Evolutionary conservation across 2,888 invertebrate species (phyloP).

Genomic region (Nematopogon swammerdamellus): DNA sequence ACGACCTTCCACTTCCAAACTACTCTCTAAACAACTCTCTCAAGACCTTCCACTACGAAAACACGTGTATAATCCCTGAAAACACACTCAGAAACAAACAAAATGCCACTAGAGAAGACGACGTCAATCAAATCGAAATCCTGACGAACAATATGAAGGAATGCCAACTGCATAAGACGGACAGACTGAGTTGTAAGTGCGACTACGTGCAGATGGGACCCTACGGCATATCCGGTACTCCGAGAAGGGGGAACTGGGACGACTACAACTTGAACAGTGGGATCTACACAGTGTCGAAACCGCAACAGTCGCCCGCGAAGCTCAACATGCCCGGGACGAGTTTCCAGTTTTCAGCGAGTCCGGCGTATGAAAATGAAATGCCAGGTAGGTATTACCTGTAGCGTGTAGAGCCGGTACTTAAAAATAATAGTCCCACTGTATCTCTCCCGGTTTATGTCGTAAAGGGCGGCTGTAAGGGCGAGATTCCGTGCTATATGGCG

Average conservation of each 20-base stretch:
- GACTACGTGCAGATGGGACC: constrained; percentile 48
- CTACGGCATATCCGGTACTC: constrained; percentile 41
- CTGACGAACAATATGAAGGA: constrained; percentile 45
- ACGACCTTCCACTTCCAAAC: constrained; percentile 56
- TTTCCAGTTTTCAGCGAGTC: constrained; percentile 44
- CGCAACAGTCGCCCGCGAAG: constrained; percentile 42
- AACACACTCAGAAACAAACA: constrained; percentile 43
- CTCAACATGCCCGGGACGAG: constrained; percentile 39
- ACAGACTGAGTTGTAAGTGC: constrained; percentile 40
- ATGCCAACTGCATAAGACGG: constrained; percentile 44
- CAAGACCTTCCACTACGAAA: constrained; percentile 49
- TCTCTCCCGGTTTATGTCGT: too few relatives aligned
- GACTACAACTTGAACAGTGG: constrained; percentile 40
- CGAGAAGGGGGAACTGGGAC: constrained; percentile 40
- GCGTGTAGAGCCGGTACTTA: too few relatives aligned
- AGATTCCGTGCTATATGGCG: too few relatives aligned
- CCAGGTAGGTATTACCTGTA: too few relatives aligned
- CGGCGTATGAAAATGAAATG: constrained; percentile 45
- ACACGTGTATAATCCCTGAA: constrained; percentile 46
- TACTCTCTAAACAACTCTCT: constrained; percentile 57
- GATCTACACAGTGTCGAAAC: constrained; percentile 43
- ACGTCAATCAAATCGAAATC: constrained; percentile 46
- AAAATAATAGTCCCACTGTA: too few relatives aligned
- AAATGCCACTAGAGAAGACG: constrained; percentile 41
- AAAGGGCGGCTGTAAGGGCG: too few relatives aligned